A percentile compares a stretch with the other conserved stretches of the same genome.
phyloP scores from a whole-genome alignment of 1,140 invertebrate species.

The Stenopsyche tienmushanensis region DNA sequence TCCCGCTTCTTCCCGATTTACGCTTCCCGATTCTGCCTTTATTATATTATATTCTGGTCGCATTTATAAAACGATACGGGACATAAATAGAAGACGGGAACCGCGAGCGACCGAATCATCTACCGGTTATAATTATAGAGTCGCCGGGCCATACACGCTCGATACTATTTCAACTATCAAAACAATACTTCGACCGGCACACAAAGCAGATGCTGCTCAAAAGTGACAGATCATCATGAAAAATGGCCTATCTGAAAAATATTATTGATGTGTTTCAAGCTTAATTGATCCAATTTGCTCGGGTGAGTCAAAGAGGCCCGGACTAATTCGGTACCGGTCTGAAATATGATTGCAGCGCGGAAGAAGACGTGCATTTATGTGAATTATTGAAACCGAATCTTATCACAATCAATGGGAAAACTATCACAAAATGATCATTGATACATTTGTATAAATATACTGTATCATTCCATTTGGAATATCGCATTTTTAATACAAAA shows the following conservation, averaged over 20 bases:
- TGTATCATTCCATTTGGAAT: too few species aligned
- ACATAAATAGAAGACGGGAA: constrained; percentile 24
- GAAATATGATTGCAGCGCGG: too few species aligned
- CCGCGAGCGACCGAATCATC: constrained; percentile 10
- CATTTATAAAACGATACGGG: constrained; percentile 23
- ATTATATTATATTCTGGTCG: constrained; percentile 15
- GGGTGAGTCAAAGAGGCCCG: too few species aligned
- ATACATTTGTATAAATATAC: too few species aligned
- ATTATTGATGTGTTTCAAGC: background rate
- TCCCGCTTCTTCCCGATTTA: background rate
- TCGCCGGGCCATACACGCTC: background rate
- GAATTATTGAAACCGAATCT: too few species aligned
- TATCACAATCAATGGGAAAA: too few species aligned
- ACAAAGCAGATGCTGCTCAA: too few species aligned
- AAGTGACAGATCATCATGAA: background rate
- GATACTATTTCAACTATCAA: background rate
- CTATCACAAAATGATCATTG: too few species aligned
- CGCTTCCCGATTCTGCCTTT: background rate
- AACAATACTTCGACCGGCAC: background rate
- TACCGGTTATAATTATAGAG: constrained; percentile 19
- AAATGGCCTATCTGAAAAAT: background rate
- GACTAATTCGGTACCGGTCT: too few species aligned
- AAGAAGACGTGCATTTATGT: too few species aligned
- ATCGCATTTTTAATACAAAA: too few species aligned
- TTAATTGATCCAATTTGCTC: too few species aligned